These are phyloP conservation scores for Lasioglossum pauxillum DNA, from an alignment of 2,888 invertebrate species.

Conservation along the genomic window DNA sequence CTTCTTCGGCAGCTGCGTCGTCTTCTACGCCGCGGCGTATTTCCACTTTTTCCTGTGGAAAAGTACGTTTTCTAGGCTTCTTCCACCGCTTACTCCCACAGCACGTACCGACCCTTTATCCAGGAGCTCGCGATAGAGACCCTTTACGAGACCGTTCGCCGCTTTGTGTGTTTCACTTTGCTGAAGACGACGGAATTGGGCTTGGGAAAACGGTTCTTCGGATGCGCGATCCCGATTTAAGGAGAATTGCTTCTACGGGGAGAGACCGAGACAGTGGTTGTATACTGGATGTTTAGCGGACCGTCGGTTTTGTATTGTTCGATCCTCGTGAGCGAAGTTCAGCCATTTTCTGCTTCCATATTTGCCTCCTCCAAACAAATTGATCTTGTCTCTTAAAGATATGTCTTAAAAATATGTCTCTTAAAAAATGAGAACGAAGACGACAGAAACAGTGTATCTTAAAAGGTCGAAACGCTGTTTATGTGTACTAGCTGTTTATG, in stretches of 20 bases:
- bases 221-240: conserved; percentile 22
- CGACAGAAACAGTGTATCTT: too few relatives aligned
- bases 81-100: conserved; percentile 46
- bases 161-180: conserved; percentile 52
- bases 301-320: not conserved
- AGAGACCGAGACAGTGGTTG: not conserved
- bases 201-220: conserved; percentile 29
- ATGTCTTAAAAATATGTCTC: too few relatives aligned
- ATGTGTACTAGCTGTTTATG: too few relatives aligned
- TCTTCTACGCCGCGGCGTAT: not conserved
- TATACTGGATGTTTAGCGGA: not conserved
- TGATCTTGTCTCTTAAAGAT: not conserved
- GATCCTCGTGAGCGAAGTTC: not conserved
- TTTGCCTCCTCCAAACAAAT: not conserved
- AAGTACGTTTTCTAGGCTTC: conserved; percentile 38
- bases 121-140: conserved; percentile 6
- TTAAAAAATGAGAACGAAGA: too few relatives aligned
- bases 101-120: conserved; percentile 38
- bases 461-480: too few relatives aligned
- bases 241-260: not conserved
- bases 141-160: conserved; percentile 27
- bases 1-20: not conserved
- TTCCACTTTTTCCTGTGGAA: conserved; percentile 1
- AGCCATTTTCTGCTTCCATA: not conserved
- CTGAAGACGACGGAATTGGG: conserved; percentile 23